These are phyloP conservation scores for Athalia cordata DNA, from an alignment of 2,888 invertebrate genomes.

Conservation along the genomic window DNA sequence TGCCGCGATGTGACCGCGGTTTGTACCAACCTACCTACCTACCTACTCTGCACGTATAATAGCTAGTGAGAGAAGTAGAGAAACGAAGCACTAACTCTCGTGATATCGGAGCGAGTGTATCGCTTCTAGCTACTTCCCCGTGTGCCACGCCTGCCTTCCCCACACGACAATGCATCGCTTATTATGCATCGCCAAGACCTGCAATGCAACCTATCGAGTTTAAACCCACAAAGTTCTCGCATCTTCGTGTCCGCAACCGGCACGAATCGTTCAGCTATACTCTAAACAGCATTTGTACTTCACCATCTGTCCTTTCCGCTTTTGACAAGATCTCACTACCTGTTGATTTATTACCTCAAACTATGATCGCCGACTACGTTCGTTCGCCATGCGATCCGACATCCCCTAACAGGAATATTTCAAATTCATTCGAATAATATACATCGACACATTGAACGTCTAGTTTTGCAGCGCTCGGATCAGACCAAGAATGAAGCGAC, in stretches of 20 bases:
- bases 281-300: conserved; percentile 25
- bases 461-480: too few species aligned
- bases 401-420: too few species aligned
- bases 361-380: not conserved
- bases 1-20: not conserved
- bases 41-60: too few species aligned
- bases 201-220: conserved; percentile 24
- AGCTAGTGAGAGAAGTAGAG: conserved; percentile 39
- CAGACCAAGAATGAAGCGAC: too few species aligned
- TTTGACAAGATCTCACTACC: conserved; percentile 38
- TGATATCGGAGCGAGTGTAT: conserved; percentile 59
- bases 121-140: conserved; percentile 55
- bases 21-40: too few species aligned
- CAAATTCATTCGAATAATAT: too few species aligned
- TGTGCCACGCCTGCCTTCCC: conserved; percentile 59
- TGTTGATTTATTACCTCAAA: conserved; percentile 18
- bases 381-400: not conserved
- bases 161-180: conserved; percentile 44
- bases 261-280: conserved; percentile 33
- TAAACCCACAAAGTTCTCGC: conserved; percentile 22
- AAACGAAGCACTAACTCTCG: conserved; percentile 51
- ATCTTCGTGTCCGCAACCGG: conserved; percentile 29
- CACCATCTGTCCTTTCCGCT: conserved; percentile 42
- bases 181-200: conserved; percentile 35
- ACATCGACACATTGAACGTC: too few species aligned